Evolutionary conservation across 2,797 vertebrate genomes (phyloP), one percentile per base, ranked within the genome.

Genomic region (Tokudaia muenninki): DNA sequence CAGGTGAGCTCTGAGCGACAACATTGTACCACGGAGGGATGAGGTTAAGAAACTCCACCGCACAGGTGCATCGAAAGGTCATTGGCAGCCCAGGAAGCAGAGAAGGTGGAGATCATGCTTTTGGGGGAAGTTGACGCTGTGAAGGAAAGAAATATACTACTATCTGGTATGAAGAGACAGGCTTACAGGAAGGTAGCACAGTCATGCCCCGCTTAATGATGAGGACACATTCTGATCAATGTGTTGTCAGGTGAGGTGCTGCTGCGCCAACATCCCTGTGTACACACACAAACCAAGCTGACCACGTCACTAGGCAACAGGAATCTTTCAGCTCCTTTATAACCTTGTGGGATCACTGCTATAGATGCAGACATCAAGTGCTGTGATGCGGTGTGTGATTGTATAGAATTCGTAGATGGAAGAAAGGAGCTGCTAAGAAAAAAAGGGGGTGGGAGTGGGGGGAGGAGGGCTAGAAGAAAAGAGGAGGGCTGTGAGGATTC

Each of bases 101-200:
- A 83, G 78, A 34, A 89, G 44, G 50, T 14, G 21, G 21, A 31
- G 50, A 57, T 59, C 21, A 41, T 31, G 19, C 65, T 89, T 91
- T 94, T 87, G 82, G 86, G 86, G 92, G 89, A 95, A 88, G 87
- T 47, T 90, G 77, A 67, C 37, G 59, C 70, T 47, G 44, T 0
- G 1, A 67, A 83, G 89, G 52, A 82, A 59, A 88, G 37, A 79
- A 50, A 92, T 88, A 78, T 21, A 41, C 50, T 29, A 77, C 44
- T 57, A 52, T 72, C 37, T 80, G 31, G 59, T 31, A 52, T 37
- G 87, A 96, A 87, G 79, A 81, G 61, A 55, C 67, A 86, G 70
- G 37, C 74, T 89, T 55, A 70, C 90, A 63, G 83, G 78, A 92
- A 80, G n/a, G 79, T 57, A 29, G 77, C 47, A 44, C n/a, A 57